Conservation (phyloP, 2,797 vertebrate species). For the Molossus molossus region DNA sequence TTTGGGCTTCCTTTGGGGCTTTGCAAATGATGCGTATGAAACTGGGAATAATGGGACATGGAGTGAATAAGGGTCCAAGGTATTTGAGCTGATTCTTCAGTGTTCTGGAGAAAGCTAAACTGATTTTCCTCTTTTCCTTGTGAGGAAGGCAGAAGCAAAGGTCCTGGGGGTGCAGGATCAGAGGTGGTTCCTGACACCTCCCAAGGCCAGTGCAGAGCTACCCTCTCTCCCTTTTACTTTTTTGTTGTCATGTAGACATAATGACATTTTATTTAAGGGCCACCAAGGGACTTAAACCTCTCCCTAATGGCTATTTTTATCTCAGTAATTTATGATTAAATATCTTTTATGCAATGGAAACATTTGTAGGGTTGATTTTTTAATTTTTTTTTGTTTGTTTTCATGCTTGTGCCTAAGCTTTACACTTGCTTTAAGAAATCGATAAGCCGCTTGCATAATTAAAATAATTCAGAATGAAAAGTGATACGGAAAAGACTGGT, state of each 20-base stretch:
- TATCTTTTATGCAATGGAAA: constrained; percentile 8
- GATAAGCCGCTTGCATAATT: background rate
- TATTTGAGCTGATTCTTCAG: background rate
- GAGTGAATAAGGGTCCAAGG: background rate
- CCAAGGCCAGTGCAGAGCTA: background rate
- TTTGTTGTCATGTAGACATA: constrained; percentile 20
- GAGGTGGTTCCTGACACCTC: background rate
- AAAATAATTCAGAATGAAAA: constrained; percentile 30
- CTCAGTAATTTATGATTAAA: constrained; percentile 58
- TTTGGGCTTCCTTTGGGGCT: constrained; percentile 22
- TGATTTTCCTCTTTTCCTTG: constrained; percentile 19
- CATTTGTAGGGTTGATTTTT: constrained; percentile 55
- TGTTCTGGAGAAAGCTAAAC: background rate
- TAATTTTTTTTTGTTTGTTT: background rate
- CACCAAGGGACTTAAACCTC: constrained; percentile 17
- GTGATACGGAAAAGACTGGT: background rate
- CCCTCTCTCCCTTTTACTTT: background rate
- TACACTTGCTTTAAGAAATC: constrained; percentile 65
- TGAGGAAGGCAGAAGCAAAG: background rate
- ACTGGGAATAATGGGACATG: background rate
- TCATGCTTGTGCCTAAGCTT: background rate
- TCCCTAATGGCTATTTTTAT: constrained; percentile 52
- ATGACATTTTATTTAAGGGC: constrained; percentile 7
- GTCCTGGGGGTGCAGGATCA: background rate
- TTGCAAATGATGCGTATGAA: constrained; percentile 36